Evolutionary conservation across 2,888 invertebrate species (phyloP).

Genomic region (Polymixis flavicincta): DNA sequence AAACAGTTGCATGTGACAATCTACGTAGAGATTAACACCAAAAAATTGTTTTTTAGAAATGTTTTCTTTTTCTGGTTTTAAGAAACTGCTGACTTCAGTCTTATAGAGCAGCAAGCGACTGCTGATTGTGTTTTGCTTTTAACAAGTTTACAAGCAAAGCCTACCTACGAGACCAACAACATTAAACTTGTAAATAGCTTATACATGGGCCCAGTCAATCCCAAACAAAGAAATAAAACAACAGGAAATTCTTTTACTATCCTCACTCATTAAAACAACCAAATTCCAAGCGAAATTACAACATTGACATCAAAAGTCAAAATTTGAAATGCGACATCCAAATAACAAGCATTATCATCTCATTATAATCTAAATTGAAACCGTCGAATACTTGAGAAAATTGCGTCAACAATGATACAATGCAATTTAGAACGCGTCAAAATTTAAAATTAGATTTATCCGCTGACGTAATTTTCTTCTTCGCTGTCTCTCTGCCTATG

Average conservation of each 20-base stretch:
- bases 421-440: constrained; percentile 57
- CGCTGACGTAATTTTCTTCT: constrained; percentile 33
- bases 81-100: too few relatives aligned
- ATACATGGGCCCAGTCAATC: not conserved
- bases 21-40: too few relatives aligned
- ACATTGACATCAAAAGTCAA: constrained; percentile 34
- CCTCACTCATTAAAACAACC: constrained; percentile 20
- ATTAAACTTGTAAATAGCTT: too few relatives aligned
- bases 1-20: too few relatives aligned
- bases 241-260: not conserved
- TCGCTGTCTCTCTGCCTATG: constrained; percentile 44
- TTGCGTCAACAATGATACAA: constrained; percentile 51
- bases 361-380: constrained; percentile 64
- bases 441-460: constrained; percentile 51
- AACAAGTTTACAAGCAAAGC: too few relatives aligned
- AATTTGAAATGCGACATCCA: constrained; percentile 41
- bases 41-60: too few relatives aligned
- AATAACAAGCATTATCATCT: constrained; percentile 59
- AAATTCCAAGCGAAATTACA: constrained; percentile 44
- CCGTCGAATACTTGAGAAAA: constrained; percentile 54
- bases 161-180: too few relatives aligned
- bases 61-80: too few relatives aligned
- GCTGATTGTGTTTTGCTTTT: too few relatives aligned
- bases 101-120: too few relatives aligned
- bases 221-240: constrained; percentile 18